Conservation (phyloP, 2,797 vertebrate species). For the Eidolon dupreanum region DNA sequence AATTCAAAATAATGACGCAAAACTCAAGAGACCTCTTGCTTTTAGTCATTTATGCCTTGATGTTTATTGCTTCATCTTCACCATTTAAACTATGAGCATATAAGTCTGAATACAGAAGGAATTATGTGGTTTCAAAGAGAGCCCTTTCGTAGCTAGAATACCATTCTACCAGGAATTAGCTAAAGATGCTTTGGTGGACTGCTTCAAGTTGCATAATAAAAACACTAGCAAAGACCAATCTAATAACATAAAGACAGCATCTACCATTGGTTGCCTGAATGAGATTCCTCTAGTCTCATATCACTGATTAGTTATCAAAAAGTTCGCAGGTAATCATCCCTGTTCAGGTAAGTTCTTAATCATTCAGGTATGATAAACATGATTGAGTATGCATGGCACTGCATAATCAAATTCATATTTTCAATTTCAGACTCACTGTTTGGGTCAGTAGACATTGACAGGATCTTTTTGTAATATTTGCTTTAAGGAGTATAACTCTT, state of each 20-base stretch:
- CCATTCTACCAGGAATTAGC: neutral
- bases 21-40: neutral
- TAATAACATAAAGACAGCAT: neutral
- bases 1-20: neutral
- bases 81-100: neutral
- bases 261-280: neutral
- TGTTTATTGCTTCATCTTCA: constrained; percentile 1
- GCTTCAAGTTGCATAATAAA: neutral
- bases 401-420: neutral
- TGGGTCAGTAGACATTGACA: too few relatives aligned
- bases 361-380: neutral
- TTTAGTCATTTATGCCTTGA: neutral
- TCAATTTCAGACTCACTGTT: neutral
- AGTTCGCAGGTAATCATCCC: neutral
- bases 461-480: neutral
- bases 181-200: neutral
- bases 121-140: neutral
- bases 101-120: neutral
- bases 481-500: neutral
- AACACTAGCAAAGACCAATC: neutral
- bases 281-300: neutral
- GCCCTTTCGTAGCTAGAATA: neutral
- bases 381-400: neutral
- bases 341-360: neutral
- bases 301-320: neutral